Percentiles rank a stretch among this genome's conserved stretches.
phyloP scores from a whole-genome alignment of 2,888 invertebrate genomes.

The Caenorhabditis sp. region DNA sequence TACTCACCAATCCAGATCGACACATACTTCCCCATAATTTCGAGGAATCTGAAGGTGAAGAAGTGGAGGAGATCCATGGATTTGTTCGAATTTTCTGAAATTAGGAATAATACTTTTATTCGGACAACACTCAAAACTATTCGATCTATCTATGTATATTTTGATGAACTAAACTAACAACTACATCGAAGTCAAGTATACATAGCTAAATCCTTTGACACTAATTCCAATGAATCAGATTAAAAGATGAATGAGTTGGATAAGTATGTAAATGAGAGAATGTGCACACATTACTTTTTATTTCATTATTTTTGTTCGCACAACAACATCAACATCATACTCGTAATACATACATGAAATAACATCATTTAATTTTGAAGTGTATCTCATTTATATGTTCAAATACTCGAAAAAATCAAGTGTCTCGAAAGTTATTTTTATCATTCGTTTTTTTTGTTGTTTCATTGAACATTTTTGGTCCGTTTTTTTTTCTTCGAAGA shows the following conservation, averaged over 20 bases:
- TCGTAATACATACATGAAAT: background rate
- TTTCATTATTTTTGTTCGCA: background rate
- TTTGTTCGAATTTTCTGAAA: conserved; percentile 48
- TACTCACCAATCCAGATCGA: conserved; percentile 3
- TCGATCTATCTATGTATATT: too few species aligned
- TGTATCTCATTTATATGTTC: too few species aligned
- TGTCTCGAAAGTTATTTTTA: too few species aligned
- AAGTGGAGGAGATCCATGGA: conserved; percentile 34
- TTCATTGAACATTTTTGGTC: too few species aligned
- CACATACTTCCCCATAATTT: conserved; percentile 22
- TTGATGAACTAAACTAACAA: too few species aligned
- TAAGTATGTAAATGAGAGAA: conserved; percentile 2
- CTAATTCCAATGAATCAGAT: background rate
- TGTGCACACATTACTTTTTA: background rate
- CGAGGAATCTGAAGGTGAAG: background rate
- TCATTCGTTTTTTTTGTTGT: too few species aligned
- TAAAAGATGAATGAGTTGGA: conserved; percentile 1
- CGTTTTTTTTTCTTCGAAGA: too few species aligned
- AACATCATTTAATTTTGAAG: too few species aligned
- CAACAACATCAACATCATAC: background rate
- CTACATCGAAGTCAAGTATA: too few species aligned
- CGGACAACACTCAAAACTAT: too few species aligned
- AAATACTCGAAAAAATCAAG: too few species aligned
- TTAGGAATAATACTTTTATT: too few species aligned
- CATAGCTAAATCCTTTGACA: background rate